phyloP scores from a whole-genome alignment of 2,113 vertebrate genomes.

The Actenoides hombroni region DNA sequence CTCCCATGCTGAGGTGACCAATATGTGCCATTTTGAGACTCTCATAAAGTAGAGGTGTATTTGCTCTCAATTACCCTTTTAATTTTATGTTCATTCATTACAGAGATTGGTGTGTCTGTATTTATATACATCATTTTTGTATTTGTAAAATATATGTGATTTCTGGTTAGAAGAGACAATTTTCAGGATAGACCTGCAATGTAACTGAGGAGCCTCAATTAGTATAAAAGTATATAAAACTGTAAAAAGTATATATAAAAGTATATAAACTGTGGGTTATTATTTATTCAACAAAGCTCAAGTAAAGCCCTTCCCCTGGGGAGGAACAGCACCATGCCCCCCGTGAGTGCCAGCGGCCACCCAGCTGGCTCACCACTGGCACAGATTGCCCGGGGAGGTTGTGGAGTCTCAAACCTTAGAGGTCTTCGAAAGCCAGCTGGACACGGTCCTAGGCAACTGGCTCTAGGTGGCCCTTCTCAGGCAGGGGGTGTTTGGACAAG shows the following conservation, averaged over 20 bases:
- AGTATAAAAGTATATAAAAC: not conserved
- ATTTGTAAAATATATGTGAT: not conserved
- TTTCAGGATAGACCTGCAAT: not conserved
- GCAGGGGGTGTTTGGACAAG: not conserved
- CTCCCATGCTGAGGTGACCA: not conserved
- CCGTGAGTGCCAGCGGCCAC: not conserved
- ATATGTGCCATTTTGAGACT: not conserved
- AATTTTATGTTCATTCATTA: not conserved
- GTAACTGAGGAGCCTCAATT: not conserved
- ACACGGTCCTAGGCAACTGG: not conserved
- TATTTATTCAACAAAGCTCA: not conserved
- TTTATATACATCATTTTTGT: not conserved
- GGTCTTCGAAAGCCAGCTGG: not conserved
- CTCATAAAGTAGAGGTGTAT: rapidly evolving
- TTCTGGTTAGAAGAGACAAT: not conserved
- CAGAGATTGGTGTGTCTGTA: not conserved
- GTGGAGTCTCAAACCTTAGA: not conserved
- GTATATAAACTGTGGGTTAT: not conserved
- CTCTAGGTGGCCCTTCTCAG: not conserved
- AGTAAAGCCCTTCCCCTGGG: not conserved
- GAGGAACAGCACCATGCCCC: not conserved
- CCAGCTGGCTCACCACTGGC: not conserved
- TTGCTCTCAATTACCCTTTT: not conserved
- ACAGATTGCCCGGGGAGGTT: not conserved
- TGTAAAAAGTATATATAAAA: not conserved